Evolutionary conservation across 2,797 vertebrate species (phyloP).

Genomic region (Oophaga sylvatica): DNA sequence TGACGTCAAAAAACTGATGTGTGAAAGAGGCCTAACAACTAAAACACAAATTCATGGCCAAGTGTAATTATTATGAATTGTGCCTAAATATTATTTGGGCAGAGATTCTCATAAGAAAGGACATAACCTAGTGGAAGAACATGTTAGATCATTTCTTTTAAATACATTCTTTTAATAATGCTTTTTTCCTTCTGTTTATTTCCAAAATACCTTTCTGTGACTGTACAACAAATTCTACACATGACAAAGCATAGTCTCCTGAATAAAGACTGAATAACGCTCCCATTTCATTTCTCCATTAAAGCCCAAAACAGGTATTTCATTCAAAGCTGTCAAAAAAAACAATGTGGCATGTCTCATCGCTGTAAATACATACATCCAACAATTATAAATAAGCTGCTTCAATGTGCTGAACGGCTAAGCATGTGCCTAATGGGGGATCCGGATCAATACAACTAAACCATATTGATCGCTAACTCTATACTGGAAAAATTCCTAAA

Average conservation of each 20-base stretch:
- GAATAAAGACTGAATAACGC: background rate
- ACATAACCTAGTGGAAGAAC: too few relatives aligned
- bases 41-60: too few relatives aligned
- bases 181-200: background rate
- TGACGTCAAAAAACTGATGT: too few relatives aligned
- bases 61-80: too few relatives aligned
- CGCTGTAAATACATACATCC: background rate
- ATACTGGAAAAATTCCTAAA: constrained; percentile 22
- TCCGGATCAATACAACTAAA: constrained; percentile 9
- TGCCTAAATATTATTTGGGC: too few relatives aligned
- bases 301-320: background rate
- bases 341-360: background rate
- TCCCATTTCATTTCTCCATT: background rate
- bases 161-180: background rate
- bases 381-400: background rate
- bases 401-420: background rate
- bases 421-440: background rate
- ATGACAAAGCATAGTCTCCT: background rate
- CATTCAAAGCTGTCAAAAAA: background rate
- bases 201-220: background rate
- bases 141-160: too few relatives aligned
- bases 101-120: too few relatives aligned
- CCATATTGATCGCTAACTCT: constrained; percentile 6
- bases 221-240: background rate
- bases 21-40: too few relatives aligned